phyloP scores from a whole-genome alignment of 2,797 vertebrate genomes.

The Protonibea diacanthus region DNA sequence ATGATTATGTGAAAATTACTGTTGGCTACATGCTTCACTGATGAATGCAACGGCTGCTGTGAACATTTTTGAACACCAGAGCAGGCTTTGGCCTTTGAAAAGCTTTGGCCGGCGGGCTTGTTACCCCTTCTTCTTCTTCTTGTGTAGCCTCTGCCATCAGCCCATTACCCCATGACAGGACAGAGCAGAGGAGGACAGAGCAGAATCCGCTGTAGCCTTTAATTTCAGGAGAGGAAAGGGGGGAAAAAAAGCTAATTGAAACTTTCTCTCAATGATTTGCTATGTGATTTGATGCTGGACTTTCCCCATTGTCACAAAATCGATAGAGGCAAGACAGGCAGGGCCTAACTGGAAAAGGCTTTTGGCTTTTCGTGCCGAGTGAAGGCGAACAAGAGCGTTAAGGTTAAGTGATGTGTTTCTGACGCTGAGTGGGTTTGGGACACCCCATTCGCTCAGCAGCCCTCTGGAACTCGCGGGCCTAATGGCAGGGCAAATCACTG shows the following conservation, averaged over 20 bases:
- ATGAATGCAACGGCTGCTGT: slow-evolving; percentile 11
- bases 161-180: slow-evolving; percentile 60
- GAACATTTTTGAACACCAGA: slow-evolving; percentile 17
- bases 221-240: slow-evolving; percentile 69
- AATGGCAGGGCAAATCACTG: slow-evolving; percentile 71
- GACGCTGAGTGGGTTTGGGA: slow-evolving; percentile 84
- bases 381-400: slow-evolving; percentile 75
- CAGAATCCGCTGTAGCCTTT: slow-evolving; percentile 71
- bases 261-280: slow-evolving; percentile 83
- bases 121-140: slow-evolving; percentile 39
- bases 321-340: slow-evolving; percentile 84
- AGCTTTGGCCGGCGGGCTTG: slow-evolving; percentile 20
- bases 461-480: slow-evolving; percentile 57
- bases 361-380: slow-evolving; percentile 80
- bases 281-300: slow-evolving; percentile 87
- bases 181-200: slow-evolving; percentile 50
- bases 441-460: slow-evolving; percentile 80
- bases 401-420: slow-evolving; percentile 93
- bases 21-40: slow-evolving; percentile 19
- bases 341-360: slow-evolving; percentile 82
- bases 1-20: slow-evolving; percentile 40
- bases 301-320: slow-evolving; percentile 95
- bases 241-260: slow-evolving; percentile 89
- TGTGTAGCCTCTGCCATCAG: slow-evolving; percentile 42
- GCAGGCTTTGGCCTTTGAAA: too few relatives aligned